These are phyloP conservation scores for Keiferia lycopersicella DNA, from an alignment of 2,888 invertebrate species.

Conservation along the genomic window DNA sequence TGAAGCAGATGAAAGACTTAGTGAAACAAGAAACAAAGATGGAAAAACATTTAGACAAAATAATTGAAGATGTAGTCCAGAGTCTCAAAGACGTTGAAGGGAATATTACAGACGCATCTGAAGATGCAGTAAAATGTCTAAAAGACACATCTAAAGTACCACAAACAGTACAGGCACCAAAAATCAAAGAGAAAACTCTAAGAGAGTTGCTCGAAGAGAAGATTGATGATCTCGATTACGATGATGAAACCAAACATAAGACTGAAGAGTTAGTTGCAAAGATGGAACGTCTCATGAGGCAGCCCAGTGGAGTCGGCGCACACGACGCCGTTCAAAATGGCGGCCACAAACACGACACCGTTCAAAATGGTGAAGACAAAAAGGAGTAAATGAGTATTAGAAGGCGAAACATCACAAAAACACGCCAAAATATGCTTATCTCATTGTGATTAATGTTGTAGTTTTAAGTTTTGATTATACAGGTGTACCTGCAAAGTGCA, in stretches of 20 bases:
- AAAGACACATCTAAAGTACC: neutral
- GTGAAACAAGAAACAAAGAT: neutral
- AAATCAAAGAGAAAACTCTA: neutral
- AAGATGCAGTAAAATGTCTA: neutral
- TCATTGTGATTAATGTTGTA: slow-evolving; percentile 2
- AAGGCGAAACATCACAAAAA: neutral
- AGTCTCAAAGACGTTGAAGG: neutral
- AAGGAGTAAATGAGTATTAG: neutral
- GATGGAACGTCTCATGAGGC: slow-evolving; percentile 47
- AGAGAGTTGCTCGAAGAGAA: neutral
- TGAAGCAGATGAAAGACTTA: neutral
- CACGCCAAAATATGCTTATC: neutral
- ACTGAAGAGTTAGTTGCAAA: slow-evolving; percentile 44
- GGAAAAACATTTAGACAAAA: neutral
- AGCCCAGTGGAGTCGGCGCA: neutral
- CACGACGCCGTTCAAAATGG: slow-evolving; percentile 29
- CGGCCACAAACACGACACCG: too few relatives aligned
- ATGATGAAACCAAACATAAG: slow-evolving; percentile 22
- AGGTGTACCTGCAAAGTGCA: neutral
- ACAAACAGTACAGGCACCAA: too few relatives aligned
- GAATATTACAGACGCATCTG: neutral
- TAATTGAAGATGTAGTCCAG: neutral
- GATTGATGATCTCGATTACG: neutral
- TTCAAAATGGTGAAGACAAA: slow-evolving; percentile 14
- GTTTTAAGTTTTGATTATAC: slow-evolving; percentile 4